Conservation (phyloP, 2,797 vertebrate species). For the Malurus leucopterus region DNA sequence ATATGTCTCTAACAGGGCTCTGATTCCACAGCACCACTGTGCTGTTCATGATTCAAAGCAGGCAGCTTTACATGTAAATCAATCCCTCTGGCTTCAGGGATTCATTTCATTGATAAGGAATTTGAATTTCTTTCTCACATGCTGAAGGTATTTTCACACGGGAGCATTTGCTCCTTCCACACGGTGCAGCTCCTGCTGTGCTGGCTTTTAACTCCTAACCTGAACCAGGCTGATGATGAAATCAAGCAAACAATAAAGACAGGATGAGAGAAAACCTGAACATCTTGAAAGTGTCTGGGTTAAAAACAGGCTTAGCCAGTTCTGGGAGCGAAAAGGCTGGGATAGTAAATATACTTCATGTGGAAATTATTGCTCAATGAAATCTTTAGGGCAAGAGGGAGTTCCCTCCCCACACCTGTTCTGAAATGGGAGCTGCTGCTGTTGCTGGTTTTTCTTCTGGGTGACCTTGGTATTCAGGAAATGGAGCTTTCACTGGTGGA, state of each 20-base stretch:
- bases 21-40: not conserved
- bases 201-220: not conserved
- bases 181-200: not conserved
- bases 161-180: slow-evolving; percentile 1
- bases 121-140: slow-evolving; percentile 7
- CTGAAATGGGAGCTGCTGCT: slow-evolving; percentile 34
- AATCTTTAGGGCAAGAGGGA: slow-evolving; percentile 45
- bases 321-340: slow-evolving; percentile 5
- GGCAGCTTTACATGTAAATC: slow-evolving; percentile 1
- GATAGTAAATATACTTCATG: slow-evolving; percentile 31
- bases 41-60: not conserved
- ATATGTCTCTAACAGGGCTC: not conserved
- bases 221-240: slow-evolving; percentile 20
- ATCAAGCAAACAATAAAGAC: not conserved
- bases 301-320: slow-evolving; percentile 41
- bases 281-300: slow-evolving; percentile 24
- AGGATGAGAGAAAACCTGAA: slow-evolving; percentile 42
- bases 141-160: slow-evolving; percentile 1
- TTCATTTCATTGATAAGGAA: slow-evolving; percentile 4
- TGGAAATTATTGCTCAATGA: slow-evolving; percentile 43
- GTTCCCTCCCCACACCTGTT: slow-evolving; percentile 53
- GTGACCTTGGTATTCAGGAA: slow-evolving; percentile 57
- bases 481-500: slow-evolving; percentile 55
- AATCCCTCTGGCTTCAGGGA: slow-evolving; percentile 9
- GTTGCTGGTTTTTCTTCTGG: slow-evolving; percentile 29